Base-by-base conservation (phyloP, 2,888 invertebrate species). In the Antheraea yamamai region DNA sequence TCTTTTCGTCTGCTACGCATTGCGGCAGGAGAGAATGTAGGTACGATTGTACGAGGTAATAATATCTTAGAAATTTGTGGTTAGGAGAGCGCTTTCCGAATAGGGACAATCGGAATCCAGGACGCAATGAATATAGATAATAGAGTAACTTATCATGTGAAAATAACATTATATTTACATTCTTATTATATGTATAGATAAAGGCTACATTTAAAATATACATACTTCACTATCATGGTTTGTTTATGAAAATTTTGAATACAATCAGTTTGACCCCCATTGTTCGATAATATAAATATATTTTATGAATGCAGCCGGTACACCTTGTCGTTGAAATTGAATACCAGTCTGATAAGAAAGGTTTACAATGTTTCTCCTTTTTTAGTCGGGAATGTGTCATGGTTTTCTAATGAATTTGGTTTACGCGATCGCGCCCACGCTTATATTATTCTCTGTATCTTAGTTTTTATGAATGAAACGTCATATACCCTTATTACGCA, bases 351-450 rank as follows among this genome's bases (percentile, higher is more conserved):
- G 23, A 23, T 12, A 61, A 39, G 23, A 23, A 61, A 23, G 23
- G 23, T 61, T 14, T n/a, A 61, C 8, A 14, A 61, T 12, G 35
- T 7, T 35, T 18, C 23, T 68, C 35, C 4, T 72, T 6, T 72
- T 16, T 47, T n/a, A 47, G 58, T 58, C 2, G 58, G 71, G 39
- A 26, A 26, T 68, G 47, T 73, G 75, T 75, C 73, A 39, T 75
- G 26, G 47, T 20, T 26, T 30, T 55, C 23, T 35, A 61, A 71
- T 68, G 47, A 72, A 71, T 39, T 61, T 20, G n/a, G 35, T 72
- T 75, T 47, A 35, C 70, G 58, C 35, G 39, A 23, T 64, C 30
- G 35, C 75, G 55, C 75, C 75, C 75, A 73, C 47, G 20, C 23
- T 51, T 47, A 7, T 39, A 47, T 68, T 73, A 30, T 66, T 30